Conservation (phyloP, 2,113 vertebrate genomes). For the Protobothrops flavoviridis region DNA sequence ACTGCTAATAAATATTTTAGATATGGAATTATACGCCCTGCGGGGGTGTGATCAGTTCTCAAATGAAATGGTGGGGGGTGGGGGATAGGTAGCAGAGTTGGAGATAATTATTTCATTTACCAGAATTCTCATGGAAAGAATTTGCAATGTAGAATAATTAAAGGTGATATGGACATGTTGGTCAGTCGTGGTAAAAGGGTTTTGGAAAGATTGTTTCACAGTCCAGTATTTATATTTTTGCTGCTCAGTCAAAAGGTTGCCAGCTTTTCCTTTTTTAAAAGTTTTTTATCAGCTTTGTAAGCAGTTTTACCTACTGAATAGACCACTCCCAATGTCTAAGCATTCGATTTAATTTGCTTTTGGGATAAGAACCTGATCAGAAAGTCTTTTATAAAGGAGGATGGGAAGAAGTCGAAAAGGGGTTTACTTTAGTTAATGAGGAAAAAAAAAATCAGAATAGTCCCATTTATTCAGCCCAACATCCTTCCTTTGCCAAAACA, state of each 20-base stretch:
- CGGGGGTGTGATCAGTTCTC: background rate
- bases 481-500: background rate
- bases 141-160: background rate
- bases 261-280: background rate
- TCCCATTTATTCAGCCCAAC: background rate
- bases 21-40: background rate
- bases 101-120: background rate
- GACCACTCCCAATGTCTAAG: background rate
- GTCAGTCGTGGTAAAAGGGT: background rate
- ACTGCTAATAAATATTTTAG: conserved; percentile 3
- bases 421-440: background rate
- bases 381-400: background rate
- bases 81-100: background rate
- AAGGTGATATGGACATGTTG: background rate
- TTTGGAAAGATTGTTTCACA: background rate
- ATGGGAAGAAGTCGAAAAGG: background rate
- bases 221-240: background rate
- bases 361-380: background rate
- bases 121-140: background rate
- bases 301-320: background rate
- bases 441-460: background rate
- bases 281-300: background rate
- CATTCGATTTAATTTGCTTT: background rate
- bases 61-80: background rate
- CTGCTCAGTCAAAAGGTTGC: background rate